Evolutionary conservation across 2,113 vertebrate genomes (phyloP), one percentile per base, ranked within the genome.

Genomic region (Tachysurus fulvidraco): DNA sequence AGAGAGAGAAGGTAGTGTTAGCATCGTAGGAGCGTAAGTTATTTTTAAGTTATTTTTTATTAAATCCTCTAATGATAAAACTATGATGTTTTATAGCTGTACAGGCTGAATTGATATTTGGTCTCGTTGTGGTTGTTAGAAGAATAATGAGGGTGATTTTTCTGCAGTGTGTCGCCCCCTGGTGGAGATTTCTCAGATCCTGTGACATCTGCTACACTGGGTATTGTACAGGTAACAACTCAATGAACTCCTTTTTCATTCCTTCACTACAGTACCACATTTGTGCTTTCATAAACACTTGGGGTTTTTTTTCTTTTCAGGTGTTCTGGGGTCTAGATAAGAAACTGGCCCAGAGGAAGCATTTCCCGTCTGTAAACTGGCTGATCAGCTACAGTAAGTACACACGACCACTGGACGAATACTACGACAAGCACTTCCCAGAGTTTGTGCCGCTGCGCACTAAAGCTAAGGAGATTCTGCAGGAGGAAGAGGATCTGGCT

Each of bases 301-400:
- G 0, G 30, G 0, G 30, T 23, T 7, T 23, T 60, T 60, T 60
- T 81, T 3, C 69, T 65, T 62, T 16, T 65, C 91, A 99, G 98
- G 98, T 99, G 60, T 99, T 99, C 92, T 99, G 98, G 98, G 98
- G 98, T 92, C 93, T 99, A 93, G 98, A 99, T 94, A 99, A 99
- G 94, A 99, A 99, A 91, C 93, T 99, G 92, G 98, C 98, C 65
- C 98, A 99, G 90, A 97, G 98, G 89, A 99, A 99, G 91, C 98
- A 99, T 91, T 99, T 99, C 89, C 98, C 98, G 0, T 99, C 98
- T 1, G 98, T 99, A 77, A 99, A 99, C 90, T 99, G 98, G 98
- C 95, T 99, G 74, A 99, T 99, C 95, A 99, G 98, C 92, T 99
- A 99, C 94, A 99, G 98, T 94, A 99, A 99, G 90, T 99, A 99